A percentile compares a stretch with the other conserved stretches of the same genome.
Conservation (phyloP, 2,797 vertebrate genomes). For the Cygnus olor region DNA sequence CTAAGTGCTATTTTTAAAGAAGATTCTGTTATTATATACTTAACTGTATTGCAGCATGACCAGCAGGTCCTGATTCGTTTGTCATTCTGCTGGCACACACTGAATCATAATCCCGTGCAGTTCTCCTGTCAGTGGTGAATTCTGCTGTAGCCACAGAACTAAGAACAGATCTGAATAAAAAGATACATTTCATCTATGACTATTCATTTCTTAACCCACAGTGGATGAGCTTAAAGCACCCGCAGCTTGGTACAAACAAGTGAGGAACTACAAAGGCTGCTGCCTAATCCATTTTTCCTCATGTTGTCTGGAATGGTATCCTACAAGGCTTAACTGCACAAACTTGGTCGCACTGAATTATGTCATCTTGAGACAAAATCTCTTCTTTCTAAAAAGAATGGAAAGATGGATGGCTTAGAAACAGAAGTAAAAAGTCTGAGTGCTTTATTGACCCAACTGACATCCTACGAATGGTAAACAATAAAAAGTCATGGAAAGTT, state of each 20-base stretch:
- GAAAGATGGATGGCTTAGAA: not conserved
- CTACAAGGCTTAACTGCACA: not conserved
- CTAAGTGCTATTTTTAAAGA: not conserved
- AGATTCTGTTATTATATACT: not conserved
- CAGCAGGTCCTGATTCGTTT: not conserved
- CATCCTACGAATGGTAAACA: not conserved
- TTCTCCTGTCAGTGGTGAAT: not conserved
- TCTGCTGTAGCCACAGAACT: not conserved
- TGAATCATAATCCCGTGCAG: not conserved
- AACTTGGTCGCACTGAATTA: not conserved
- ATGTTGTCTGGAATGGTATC: accelerated
- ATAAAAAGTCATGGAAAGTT: conserved; percentile 52
- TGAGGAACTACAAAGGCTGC: not conserved
- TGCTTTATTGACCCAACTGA: conserved; percentile 6
- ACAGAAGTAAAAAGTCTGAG: conserved; percentile 21
- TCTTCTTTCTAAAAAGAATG: not conserved
- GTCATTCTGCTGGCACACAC: not conserved
- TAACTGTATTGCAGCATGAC: not conserved
- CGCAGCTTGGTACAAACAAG: not conserved
- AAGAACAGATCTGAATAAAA: not conserved
- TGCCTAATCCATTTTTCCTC: not conserved
- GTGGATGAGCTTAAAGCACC: not conserved
- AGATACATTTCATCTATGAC: not conserved
- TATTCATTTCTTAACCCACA: not conserved
- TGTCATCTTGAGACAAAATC: not conserved